phyloP scores from a whole-genome alignment of 2,888 invertebrate genomes.

The Pyrocoelia pectoralis region DNA sequence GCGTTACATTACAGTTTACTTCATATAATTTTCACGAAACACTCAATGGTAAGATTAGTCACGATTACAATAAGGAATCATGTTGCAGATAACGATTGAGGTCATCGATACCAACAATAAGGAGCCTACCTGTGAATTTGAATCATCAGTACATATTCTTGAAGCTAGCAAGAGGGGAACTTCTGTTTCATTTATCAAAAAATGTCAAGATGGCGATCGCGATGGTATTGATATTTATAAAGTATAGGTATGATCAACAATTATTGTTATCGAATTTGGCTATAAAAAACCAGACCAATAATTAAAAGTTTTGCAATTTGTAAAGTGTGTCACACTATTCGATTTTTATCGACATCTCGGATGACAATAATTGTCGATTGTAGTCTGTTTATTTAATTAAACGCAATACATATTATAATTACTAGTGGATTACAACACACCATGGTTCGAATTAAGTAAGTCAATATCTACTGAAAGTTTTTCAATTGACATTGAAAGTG shows the following conservation, averaged over 20 bases:
- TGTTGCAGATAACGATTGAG: conserved; percentile 63
- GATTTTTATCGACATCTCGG: no score
- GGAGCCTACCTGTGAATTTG: conserved; percentile 52
- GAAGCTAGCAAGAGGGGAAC: conserved; percentile 63
- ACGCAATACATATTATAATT: not conserved
- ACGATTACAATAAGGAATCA: no score
- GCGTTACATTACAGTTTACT: no score
- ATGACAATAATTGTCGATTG: no score
- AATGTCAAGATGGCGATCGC: conserved; percentile 65
- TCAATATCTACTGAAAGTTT: conserved; percentile 57
- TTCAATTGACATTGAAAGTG: conserved; percentile 61
- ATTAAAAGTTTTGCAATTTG: no score
- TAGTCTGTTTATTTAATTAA: no score
- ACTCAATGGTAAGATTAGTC: no score
- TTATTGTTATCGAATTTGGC: no score
- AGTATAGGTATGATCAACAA: no score
- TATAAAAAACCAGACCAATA: no score
- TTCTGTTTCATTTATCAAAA: conserved; percentile 57
- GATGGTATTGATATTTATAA: conserved; percentile 60
- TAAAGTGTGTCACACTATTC: no score
- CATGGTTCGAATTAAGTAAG: conserved; percentile 13
- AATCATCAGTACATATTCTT: conserved; percentile 51
- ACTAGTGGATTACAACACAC: conserved; percentile 6
- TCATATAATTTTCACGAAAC: no score
- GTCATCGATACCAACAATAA: conserved; percentile 71